Evolutionary conservation across 2,888 invertebrate genomes (phyloP), one percentile per base, ranked within the genome.

Genomic region (Cantharis rufa): DNA sequence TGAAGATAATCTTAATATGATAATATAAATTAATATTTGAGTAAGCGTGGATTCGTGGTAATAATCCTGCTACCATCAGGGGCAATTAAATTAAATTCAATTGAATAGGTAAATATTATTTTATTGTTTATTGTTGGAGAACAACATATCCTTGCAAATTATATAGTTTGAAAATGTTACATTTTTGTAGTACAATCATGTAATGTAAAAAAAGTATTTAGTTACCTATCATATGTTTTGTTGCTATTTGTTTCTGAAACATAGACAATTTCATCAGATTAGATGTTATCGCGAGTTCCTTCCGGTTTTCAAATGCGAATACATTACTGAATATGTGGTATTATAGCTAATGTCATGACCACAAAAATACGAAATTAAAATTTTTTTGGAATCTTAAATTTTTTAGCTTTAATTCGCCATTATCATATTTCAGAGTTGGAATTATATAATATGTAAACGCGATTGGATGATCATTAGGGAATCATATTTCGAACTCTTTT

Each of bases 201-300:
- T 48, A 64, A 66, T 21, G 66, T 48, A 69, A 69, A 66, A 18
- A 61, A 64, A 63, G 79, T 81, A 79, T 81, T 80, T 81, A 81
- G 83, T 83, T 82, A 82, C 81, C 81, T 82, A 83, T 82, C 81
- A 82, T 75, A 80, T 82, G 80, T 82, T 82, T 84, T 84, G 84
- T 84, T 85, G 83, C 82, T 84, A 84, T 85, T 85, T 85, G 82
- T 85, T 84, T 85, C 84, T 83, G 85, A 84, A 83, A 80, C 70
- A 77, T 75, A 71, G 73, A 62, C 73, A 72, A 77, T 79, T 71
- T 77, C 81, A 84, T 84, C 84, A 80, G 84, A 85, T 85, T 79
- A 85, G 85, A 85, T 86, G 72, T 75, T 85, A 86, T 86, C 85
- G 80, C 70, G 63, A 73, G 76, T 84, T 86, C 85, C 85, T 86